Evolutionary conservation across 2,113 vertebrate genomes (phyloP).

Genomic region (Plectropomus leopardus): DNA sequence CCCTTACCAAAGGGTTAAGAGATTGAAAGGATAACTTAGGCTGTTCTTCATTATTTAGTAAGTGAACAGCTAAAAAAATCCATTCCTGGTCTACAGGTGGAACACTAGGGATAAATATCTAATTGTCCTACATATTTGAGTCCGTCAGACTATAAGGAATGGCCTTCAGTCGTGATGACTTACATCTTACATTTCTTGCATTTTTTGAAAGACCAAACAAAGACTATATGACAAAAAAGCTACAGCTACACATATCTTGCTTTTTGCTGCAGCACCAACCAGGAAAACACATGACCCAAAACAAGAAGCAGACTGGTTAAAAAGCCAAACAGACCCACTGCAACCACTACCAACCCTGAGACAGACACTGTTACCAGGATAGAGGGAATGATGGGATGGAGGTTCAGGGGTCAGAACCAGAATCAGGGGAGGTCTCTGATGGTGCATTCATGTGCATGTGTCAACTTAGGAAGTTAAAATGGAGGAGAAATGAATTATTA

Average conservation of each 20-base stretch:
- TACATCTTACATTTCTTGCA: background rate
- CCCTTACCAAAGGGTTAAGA: slow-evolving; percentile 3
- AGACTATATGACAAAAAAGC: slow-evolving; percentile 7
- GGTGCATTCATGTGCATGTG: slow-evolving; percentile 72
- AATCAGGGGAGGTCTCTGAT: slow-evolving; percentile 44
- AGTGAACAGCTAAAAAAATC: background rate
- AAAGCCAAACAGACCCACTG: slow-evolving; percentile 80
- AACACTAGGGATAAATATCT: background rate
- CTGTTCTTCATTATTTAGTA: background rate
- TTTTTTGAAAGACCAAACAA: slow-evolving; percentile 4
- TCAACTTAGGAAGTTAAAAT: slow-evolving; percentile 57
- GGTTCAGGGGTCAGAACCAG: slow-evolving; percentile 54
- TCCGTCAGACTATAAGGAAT: background rate
- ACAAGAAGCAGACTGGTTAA: slow-evolving; percentile 75
- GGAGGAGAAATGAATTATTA: slow-evolving; percentile 20
- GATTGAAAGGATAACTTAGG: slow-evolving; percentile 16
- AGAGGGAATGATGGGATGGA: slow-evolving; percentile 36
- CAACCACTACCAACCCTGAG: slow-evolving; percentile 77
- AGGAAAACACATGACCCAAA: slow-evolving; percentile 54
- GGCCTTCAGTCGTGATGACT: background rate
- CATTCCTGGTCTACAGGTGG: slow-evolving; percentile 4
- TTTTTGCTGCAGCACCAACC: slow-evolving; percentile 39
- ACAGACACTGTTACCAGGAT: slow-evolving; percentile 76
- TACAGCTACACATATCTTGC: background rate
- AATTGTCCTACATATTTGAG: background rate